Conservation (phyloP, 2,888 invertebrate species). For the Cordilura impudica region DNA sequence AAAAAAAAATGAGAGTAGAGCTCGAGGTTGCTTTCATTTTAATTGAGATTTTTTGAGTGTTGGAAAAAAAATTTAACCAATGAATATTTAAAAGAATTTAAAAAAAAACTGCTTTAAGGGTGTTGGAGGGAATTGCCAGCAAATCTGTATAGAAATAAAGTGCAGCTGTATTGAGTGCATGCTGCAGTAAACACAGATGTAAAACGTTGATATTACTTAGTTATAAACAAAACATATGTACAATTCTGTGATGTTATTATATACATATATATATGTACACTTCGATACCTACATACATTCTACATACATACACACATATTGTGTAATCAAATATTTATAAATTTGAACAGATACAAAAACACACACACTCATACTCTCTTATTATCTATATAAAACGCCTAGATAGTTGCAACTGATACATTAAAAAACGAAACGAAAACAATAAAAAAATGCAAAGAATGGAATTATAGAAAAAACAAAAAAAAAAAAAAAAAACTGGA, state of each 20-base stretch:
- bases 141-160: not conserved
- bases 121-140: not conserved
- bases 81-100: not conserved
- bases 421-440: not conserved
- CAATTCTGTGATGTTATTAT: not conserved
- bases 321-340: not conserved
- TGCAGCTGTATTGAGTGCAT: not conserved
- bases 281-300: too few species aligned
- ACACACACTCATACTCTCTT: too few species aligned
- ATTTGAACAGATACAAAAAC: not conserved
- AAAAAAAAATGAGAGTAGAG: too few species aligned
- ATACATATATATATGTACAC: not conserved
- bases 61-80: too few species aligned
- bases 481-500: too few species aligned
- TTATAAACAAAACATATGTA: not conserved
- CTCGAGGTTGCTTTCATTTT: too few species aligned
- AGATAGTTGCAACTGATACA: not conserved
- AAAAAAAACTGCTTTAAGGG: not conserved
- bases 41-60: too few species aligned
- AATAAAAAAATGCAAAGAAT: not conserved
- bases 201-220: too few species aligned
- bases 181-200: slow-evolving; percentile 2
- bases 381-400: not conserved
- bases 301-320: not conserved
- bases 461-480: not conserved